phyloP scores from a whole-genome alignment of 1,140 invertebrate genomes.

The Neodiprion pinetum region DNA sequence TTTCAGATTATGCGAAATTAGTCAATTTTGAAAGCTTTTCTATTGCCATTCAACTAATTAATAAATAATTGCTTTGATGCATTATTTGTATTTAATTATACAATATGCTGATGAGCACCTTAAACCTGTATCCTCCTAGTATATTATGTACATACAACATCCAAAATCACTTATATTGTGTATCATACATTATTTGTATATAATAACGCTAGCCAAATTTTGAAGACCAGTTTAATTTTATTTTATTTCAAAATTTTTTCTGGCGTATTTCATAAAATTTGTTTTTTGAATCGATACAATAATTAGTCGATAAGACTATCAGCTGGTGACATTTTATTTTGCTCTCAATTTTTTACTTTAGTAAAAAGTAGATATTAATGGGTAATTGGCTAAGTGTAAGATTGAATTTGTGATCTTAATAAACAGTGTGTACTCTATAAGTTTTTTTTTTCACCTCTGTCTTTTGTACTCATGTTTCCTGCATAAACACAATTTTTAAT shows the following conservation, averaged over 20 bases:
- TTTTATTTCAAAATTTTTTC: not conserved
- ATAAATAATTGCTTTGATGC: constrained; percentile 25
- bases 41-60: not conserved
- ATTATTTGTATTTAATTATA: constrained; percentile 8
- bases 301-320: not conserved
- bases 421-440: not conserved
- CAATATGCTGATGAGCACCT: not conserved
- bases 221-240: constrained; percentile 15
- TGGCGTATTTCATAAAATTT: not conserved
- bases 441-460: not conserved
- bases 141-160: constrained; percentile 9
- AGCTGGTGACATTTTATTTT: not conserved
- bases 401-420: not conserved
- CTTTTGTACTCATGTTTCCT: not conserved
- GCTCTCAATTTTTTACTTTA: not conserved
- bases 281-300: not conserved
- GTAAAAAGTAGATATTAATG: not conserved
- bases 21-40: too few relatives aligned
- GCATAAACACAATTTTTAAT: not conserved
- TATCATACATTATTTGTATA: constrained; percentile 12
- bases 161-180: constrained; percentile 5
- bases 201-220: constrained; percentile 11
- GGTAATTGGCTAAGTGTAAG: not conserved
- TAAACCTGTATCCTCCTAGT: not conserved
- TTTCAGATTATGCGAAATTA: too few relatives aligned